Evolutionary conservation across 1,140 invertebrate species (phyloP).

Genomic region (Macrobrachium rosenbergii): DNA sequence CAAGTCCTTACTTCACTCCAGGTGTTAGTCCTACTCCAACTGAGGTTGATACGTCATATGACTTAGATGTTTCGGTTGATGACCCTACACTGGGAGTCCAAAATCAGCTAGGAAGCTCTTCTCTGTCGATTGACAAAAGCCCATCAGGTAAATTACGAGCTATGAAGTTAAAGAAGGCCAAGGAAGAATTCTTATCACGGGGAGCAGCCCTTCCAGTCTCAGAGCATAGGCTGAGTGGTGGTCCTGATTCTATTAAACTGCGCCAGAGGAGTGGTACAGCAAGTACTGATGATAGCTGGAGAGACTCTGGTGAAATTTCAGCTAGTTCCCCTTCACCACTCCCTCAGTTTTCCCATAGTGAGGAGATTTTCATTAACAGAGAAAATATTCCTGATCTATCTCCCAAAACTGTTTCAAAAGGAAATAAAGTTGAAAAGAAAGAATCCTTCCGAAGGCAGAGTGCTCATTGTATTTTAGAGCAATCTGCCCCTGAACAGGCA

Average conservation of each 20-base stretch:
- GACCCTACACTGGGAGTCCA: slow-evolving; percentile 9
- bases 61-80: slow-evolving; percentile 38
- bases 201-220: slow-evolving; percentile 26
- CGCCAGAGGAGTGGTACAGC: slow-evolving; percentile 55
- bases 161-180: slow-evolving; percentile 49
- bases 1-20: slow-evolving; percentile 39
- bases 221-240: slow-evolving; percentile 20
- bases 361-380: slow-evolving; percentile 24
- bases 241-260: slow-evolving; percentile 32
- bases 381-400: slow-evolving; percentile 34
- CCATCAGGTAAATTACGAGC: slow-evolving; percentile 47
- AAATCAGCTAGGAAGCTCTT: slow-evolving; percentile 10
- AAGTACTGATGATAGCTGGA: slow-evolving; percentile 54
- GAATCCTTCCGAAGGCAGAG: slow-evolving; percentile 59
- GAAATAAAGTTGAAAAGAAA: slow-evolving; percentile 52
- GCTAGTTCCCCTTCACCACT: slow-evolving; percentile 31
- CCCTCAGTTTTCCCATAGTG: slow-evolving; percentile 38
- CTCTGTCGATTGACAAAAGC: slow-evolving; percentile 36
- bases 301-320: slow-evolving; percentile 50
- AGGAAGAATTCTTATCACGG: slow-evolving; percentile 56
- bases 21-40: slow-evolving; percentile 10
- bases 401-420: slow-evolving; percentile 34
- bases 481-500: slow-evolving; percentile 31
- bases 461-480: slow-evolving; percentile 52
- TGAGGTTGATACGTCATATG: slow-evolving; percentile 48